These are phyloP conservation scores for Pitangus sulphuratus DNA, from an alignment of 2,797 vertebrate genomes.

Conservation along the genomic window DNA sequence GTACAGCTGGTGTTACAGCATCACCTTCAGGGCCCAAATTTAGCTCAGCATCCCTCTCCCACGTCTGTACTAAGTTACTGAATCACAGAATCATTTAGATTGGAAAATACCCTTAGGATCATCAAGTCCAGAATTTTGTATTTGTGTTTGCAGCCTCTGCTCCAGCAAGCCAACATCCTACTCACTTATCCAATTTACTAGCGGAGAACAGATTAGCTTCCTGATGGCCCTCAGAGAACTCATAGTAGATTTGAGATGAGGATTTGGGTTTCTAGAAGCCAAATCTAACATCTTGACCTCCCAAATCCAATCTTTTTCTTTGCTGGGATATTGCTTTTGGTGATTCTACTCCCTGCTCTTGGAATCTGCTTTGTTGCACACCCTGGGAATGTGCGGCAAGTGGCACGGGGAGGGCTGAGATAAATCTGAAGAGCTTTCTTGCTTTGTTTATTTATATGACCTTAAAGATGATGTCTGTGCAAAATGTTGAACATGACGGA, in stretches of 20 bases:
- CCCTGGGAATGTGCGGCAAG: background rate
- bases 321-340: background rate
- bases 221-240: background rate
- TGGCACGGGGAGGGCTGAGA: background rate
- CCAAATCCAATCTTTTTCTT: background rate
- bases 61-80: background rate
- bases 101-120: background rate
- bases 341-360: background rate
- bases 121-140: background rate
- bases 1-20: background rate
- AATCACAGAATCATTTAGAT: background rate
- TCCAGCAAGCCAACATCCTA: background rate
- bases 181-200: background rate
- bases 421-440: background rate
- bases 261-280: background rate
- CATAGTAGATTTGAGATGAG: background rate
- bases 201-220: background rate
- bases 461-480: slow-evolving; percentile 35
- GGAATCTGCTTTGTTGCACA: background rate
- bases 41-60: background rate
- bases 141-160: background rate
- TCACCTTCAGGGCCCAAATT: background rate
- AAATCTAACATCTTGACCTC: background rate
- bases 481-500: background rate
- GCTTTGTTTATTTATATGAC: slow-evolving; percentile 54